Evolutionary conservation across 2,888 invertebrate species (phyloP).

Genomic region (Trissolcus japonicus): DNA sequence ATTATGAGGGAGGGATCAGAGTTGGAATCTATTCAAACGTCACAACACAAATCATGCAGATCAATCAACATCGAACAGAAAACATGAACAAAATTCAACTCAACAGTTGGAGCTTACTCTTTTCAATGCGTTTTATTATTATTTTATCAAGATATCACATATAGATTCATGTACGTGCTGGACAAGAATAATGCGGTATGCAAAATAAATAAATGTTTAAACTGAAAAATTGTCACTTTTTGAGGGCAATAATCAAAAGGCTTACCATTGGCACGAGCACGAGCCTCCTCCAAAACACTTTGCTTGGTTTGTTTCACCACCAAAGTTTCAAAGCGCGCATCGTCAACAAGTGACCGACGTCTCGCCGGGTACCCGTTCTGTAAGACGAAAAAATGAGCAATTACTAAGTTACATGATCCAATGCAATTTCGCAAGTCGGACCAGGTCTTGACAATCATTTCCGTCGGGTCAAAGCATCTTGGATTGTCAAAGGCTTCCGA

Average conservation of each 20-base stretch:
- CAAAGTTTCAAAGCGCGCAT: constrained; percentile 97
- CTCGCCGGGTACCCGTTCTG: constrained; percentile 98
- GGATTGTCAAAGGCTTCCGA: constrained; percentile 30
- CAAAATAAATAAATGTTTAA: no score
- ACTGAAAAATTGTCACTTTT: no score
- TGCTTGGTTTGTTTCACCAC: constrained; percentile 97
- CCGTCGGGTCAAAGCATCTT: neutral
- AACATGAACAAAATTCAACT: constrained; percentile 1
- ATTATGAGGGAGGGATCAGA: constrained; percentile 82
- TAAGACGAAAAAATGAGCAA: constrained; percentile 73
- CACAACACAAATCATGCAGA: constrained; percentile 50
- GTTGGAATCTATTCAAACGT: constrained; percentile 78
- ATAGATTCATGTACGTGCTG: neutral
- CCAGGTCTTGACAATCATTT: constrained; percentile 27
- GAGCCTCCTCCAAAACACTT: constrained; percentile 93
- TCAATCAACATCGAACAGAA: constrained; percentile 55
- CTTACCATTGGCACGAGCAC: constrained; percentile 91
- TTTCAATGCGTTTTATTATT: no score
- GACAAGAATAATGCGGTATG: no score
- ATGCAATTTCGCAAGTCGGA: neutral
- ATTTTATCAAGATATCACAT: neutral
- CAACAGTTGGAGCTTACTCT: neutral
- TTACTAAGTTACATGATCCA: neutral
- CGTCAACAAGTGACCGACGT: constrained; percentile 96
- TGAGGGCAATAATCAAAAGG: neutral